Conservation (phyloP, 2,113 vertebrate genomes). For the Ovis aries region ARS-UI_Ramb_v3.0 NC_056069.1:67771501-67772000, state of each 20-base stretch:
- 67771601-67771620: neutral
- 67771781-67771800: neutral
- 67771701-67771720: neutral
- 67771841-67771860: rapidly evolving
- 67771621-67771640: rapidly evolving
- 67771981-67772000: neutral
- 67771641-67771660: neutral
- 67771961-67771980: neutral
- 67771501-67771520: neutral
- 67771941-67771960: neutral
- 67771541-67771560: neutral
- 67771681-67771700: neutral
- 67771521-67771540: rapidly evolving
- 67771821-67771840: neutral
- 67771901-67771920: neutral
- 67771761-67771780: neutral
- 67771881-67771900: neutral
- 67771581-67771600: neutral
- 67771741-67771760: neutral
- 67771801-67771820: neutral
- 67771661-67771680: neutral
- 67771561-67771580: rapidly evolving
- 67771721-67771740: neutral
- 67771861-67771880: rapidly evolving
- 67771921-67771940: neutral